Percentiles rank a stretch among this genome's conserved stretches.
Conservation (phyloP, 2,888 invertebrate genomes). For the Parasteatoda lunata region DNA sequence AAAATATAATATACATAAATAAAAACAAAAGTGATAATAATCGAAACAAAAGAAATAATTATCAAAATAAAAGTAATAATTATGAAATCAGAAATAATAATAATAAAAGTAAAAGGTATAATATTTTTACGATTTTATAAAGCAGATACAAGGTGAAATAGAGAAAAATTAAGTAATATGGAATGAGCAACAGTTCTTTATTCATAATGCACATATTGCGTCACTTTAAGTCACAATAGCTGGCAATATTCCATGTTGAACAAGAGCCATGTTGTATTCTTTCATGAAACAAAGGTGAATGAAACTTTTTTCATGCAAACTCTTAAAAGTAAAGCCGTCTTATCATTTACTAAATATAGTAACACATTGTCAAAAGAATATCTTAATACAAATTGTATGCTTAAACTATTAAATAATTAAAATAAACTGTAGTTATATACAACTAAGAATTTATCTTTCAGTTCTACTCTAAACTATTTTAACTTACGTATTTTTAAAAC, state of each 20-base stretch:
- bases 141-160: background rate
- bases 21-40: background rate
- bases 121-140: background rate
- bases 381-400: too few relatives aligned
- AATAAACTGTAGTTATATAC: too few relatives aligned
- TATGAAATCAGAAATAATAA: background rate
- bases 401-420: too few relatives aligned
- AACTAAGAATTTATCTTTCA: too few relatives aligned
- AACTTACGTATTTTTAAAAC: too few relatives aligned
- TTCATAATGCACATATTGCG: background rate
- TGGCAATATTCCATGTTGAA: constrained; percentile 55
- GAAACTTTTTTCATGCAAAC: constrained; percentile 29
- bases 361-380: too few relatives aligned
- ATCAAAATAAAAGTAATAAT: background rate
- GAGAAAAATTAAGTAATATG: background rate
- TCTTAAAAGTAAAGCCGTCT: too few relatives aligned
- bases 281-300: constrained; percentile 11
- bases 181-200: too few relatives aligned
- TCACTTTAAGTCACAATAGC: background rate
- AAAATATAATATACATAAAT: constrained; percentile 1
- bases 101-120: background rate
- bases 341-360: too few relatives aligned
- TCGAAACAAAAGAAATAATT: background rate
- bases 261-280: constrained; percentile 25
- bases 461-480: too few relatives aligned